Evolutionary conservation across 2,888 invertebrate species (phyloP).

Genomic region (Beris chalybata): DNA sequence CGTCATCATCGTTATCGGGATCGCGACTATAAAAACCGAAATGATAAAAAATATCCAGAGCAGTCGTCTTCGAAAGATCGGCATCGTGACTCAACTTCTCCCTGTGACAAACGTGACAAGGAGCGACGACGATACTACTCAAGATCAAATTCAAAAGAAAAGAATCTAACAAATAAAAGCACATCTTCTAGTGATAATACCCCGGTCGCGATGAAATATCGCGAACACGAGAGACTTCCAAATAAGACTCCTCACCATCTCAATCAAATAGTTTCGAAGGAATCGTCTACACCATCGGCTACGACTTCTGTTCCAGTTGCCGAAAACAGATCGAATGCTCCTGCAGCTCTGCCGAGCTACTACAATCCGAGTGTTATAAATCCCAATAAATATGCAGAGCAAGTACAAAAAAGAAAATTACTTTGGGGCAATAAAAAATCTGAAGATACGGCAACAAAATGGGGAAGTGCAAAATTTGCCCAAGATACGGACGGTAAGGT

Average conservation of each 20-base stretch:
- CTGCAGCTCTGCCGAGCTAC: constrained; percentile 63
- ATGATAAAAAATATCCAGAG: constrained; percentile 40
- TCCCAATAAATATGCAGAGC: constrained; percentile 81
- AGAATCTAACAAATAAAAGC: constrained; percentile 18
- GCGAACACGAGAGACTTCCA: constrained; percentile 2
- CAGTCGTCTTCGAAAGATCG: constrained; percentile 26
- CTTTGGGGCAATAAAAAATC: constrained; percentile 83
- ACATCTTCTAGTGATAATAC: neutral
- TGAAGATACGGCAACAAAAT: constrained; percentile 60
- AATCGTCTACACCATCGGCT: constrained; percentile 1
- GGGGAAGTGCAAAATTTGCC: constrained; percentile 85
- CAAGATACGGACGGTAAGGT: constrained; percentile 91
- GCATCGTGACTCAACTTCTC: constrained; percentile 25
- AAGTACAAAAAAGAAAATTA: constrained; percentile 88
- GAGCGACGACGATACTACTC: constrained; percentile 36
- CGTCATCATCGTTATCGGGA: constrained; percentile 46
- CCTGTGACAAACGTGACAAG: constrained; percentile 28
- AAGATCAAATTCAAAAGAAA: constrained; percentile 35
- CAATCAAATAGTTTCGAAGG: neutral
- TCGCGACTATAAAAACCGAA: constrained; percentile 43
- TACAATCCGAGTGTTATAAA: constrained; percentile 75
- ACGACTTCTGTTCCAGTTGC: neutral
- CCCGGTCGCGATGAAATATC: neutral
- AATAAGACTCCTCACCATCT: neutral
- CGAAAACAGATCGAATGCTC: constrained; percentile 3